Evolutionary conservation across 2,797 vertebrate species (phyloP), one percentile per base, ranked within the genome.

Genomic region (Champsocephalus gunnari): DNA sequence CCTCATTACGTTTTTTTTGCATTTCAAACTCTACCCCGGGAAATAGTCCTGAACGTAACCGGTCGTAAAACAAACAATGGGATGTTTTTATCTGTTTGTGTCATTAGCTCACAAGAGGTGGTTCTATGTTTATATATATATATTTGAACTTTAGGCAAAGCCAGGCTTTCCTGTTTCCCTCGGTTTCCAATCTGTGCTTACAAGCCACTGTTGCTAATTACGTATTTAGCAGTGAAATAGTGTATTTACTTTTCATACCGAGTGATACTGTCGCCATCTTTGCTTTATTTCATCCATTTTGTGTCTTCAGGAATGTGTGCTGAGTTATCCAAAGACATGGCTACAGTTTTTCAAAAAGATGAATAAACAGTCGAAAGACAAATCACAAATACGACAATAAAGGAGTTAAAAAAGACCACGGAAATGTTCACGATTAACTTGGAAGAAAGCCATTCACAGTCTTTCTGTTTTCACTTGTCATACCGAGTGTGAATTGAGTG

Each of bases 361-460:
- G 4, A 28, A 28, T 4, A 28, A 28, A 28, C 24, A 28, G 28
- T 28, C 3, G 24, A 24, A 24, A 24, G 24, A 24, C 24, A 24
- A 24, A 24, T 24, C 24, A 24, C 24, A 24, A 24, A 24, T 24
- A 24, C 24, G 28, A 28, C 3, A 28, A 28, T 28, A 28, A 28
- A 28, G 28, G 3, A 28, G 3, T 28, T 28, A 28, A 28, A 28
- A 28, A 28, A 3, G 3, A 3, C 28, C 28, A 28, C 3, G 10
- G n/a, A 81, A 28, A 28, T 51, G 10, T 69, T 77, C 9, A 75
- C 59, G 83, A 80, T 82, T 58, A 82, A 55, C 66, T 74, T 71
- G 55, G 71, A 83, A 71, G 51, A 73, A 63, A 76, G 61, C 45
- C 59, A 77, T 66, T 61, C 28, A 50, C 34, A 53, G 55, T 73